phyloP scores from a whole-genome alignment of 2,888 invertebrate species.

The Lepas anatifera region DNA sequence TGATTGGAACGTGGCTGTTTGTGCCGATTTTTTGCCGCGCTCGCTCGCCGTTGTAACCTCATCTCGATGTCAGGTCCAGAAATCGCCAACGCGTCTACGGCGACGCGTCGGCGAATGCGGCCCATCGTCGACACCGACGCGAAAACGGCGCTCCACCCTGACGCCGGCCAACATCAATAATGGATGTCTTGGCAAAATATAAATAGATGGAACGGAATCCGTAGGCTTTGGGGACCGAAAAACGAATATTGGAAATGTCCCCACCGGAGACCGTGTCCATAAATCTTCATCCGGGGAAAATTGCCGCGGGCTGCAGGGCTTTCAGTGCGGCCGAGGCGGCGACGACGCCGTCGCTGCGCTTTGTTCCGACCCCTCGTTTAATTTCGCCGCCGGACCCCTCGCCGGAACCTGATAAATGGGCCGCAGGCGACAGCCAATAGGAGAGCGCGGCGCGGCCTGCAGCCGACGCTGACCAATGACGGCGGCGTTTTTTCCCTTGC shows the following conservation, averaged over 20 bases:
- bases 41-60: background rate
- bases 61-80: too few species aligned
- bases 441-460: background rate
- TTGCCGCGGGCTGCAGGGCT: background rate
- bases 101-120: background rate
- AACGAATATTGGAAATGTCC: constrained; percentile 12
- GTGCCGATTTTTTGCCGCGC: background rate
- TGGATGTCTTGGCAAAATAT: constrained; percentile 12
- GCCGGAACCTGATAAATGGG: constrained; percentile 10
- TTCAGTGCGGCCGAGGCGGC: constrained; percentile 6
- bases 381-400: background rate
- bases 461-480: constrained; percentile 6
- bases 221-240: constrained; percentile 1
- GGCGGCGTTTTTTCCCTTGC: background rate
- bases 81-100: too few species aligned
- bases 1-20: constrained; percentile 5
- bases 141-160: background rate
- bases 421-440: background rate
- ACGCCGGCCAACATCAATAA: constrained; percentile 6
- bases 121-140: background rate
- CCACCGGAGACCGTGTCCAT: constrained; percentile 5
- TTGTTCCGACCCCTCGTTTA: constrained; percentile 2
- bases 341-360: background rate
- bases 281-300: constrained; percentile 12
- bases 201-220: constrained; percentile 12